These are phyloP conservation scores for Euwallacea similis DNA, from an alignment of 1,140 invertebrate species.

Conservation along the genomic window DNA sequence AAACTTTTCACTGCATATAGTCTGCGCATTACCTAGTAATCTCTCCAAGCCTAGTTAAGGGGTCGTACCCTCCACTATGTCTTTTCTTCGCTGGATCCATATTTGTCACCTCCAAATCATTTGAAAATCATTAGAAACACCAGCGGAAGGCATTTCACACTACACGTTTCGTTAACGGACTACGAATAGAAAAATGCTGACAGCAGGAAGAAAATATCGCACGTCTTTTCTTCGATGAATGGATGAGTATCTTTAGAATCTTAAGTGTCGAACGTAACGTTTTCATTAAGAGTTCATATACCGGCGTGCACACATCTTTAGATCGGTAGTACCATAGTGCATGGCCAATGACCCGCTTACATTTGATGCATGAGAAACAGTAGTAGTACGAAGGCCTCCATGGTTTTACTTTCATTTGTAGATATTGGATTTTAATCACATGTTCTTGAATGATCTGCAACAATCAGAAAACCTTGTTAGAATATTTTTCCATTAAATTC, in stretches of 20 bases:
- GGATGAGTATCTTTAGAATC: slow-evolving; percentile 31
- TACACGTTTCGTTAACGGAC: slow-evolving; percentile 37
- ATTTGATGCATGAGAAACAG: slow-evolving; percentile 32
- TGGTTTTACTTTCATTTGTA: slow-evolving; percentile 40
- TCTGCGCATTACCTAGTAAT: slow-evolving; percentile 50
- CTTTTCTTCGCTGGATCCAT: slow-evolving; percentile 53
- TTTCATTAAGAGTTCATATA: slow-evolving; percentile 11
- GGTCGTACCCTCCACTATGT: slow-evolving; percentile 78
- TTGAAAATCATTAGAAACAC: background rate
- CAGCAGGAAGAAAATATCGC: slow-evolving; percentile 18
- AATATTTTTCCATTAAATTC: slow-evolving; percentile 7
- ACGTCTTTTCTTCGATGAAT: slow-evolving; percentile 1
- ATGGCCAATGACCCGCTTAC: slow-evolving; percentile 43
- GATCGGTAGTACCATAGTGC: slow-evolving; percentile 32
- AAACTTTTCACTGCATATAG: too few relatives aligned
- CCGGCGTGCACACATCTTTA: slow-evolving; percentile 36
- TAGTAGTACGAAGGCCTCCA: slow-evolving; percentile 24
- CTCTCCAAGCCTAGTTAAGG: slow-evolving; percentile 69
- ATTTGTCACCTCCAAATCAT: background rate
- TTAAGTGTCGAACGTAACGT: slow-evolving; percentile 27
- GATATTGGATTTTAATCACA: too few relatives aligned
- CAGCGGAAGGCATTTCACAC: slow-evolving; percentile 14
- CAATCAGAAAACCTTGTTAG: background rate
- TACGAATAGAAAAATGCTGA: slow-evolving; percentile 4
- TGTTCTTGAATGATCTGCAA: background rate